Conservation (phyloP, 1,140 invertebrate species). For the Drosophila saltans region DNA sequence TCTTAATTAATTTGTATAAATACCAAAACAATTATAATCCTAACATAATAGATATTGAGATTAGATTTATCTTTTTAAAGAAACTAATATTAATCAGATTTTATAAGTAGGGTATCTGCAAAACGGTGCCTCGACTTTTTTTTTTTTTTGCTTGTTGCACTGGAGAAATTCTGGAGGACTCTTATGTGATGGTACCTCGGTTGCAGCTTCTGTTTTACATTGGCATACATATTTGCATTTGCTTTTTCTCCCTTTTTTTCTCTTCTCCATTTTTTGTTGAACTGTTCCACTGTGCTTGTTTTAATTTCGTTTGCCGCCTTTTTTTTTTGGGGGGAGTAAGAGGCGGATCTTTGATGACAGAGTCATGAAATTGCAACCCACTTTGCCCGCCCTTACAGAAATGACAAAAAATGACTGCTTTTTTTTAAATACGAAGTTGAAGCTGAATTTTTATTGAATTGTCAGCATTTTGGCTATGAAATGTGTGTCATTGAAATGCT, state of each 20-base stretch:
- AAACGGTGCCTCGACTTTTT: neutral
- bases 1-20: no score
- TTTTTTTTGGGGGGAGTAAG: slow-evolving; percentile 31
- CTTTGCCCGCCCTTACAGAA: slow-evolving; percentile 14
- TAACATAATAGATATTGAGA: no score
- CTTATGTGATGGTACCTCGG: slow-evolving; percentile 43
- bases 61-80: no score
- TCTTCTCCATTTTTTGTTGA: slow-evolving; percentile 7
- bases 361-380: slow-evolving; percentile 50
- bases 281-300: slow-evolving; percentile 48
- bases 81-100: neutral
- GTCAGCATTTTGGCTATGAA: slow-evolving; percentile 61
- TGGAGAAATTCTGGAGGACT: slow-evolving; percentile 36
- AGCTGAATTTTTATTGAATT: slow-evolving; percentile 71
- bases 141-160: slow-evolving; percentile 5
- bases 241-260: slow-evolving; percentile 39
- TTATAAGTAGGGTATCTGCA: neutral
- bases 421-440: neutral
- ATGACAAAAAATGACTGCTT: neutral
- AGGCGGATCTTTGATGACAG: slow-evolving; percentile 49
- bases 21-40: no score
- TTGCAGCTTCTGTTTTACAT: slow-evolving; percentile 60
- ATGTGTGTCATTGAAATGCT: slow-evolving; percentile 54
- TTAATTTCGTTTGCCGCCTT: slow-evolving; percentile 64
- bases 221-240: slow-evolving; percentile 68